Percentiles rank a stretch among this genome's conserved stretches.
phyloP scores from a whole-genome alignment of 1,140 invertebrate genomes.

The Homalodisca vitripennis region DNA sequence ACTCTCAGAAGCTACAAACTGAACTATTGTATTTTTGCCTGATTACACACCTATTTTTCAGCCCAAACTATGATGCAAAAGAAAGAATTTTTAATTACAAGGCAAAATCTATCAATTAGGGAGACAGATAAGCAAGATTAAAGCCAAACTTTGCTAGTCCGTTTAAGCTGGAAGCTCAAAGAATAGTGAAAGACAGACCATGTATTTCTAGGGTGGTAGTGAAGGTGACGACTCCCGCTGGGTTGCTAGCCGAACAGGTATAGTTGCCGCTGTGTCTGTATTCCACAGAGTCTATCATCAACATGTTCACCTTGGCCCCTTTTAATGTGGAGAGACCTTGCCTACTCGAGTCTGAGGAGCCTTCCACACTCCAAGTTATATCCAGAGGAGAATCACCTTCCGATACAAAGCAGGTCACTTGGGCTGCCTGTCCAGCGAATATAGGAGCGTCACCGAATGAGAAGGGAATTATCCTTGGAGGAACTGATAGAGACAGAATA shows the following conservation, averaged over 20 bases:
- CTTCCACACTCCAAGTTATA: conserved; percentile 58
- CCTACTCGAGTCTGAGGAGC: conserved; percentile 38
- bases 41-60: no score
- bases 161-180: no score
- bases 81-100: no score
- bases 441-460: conserved; percentile 49
- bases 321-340: conserved; percentile 38
- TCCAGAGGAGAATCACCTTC: conserved; percentile 67
- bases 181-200: no score
- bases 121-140: no score
- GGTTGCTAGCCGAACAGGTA: conserved; percentile 64
- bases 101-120: no score
- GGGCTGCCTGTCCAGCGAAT: conserved; percentile 63
- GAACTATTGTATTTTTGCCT: no score
- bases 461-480: conserved; percentile 54
- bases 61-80: no score
- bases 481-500: conserved; percentile 39
- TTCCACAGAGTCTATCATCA: conserved; percentile 53
- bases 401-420: conserved; percentile 67
- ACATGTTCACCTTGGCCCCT: conserved; percentile 49
- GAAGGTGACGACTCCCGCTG: conserved; percentile 54
- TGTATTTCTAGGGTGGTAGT: conserved; percentile 33
- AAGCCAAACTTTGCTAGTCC: no score
- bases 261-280: conserved; percentile 60
- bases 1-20: no score